phyloP scores from a whole-genome alignment of 2,888 invertebrate species.

The Seira sanloemensis region DNA sequence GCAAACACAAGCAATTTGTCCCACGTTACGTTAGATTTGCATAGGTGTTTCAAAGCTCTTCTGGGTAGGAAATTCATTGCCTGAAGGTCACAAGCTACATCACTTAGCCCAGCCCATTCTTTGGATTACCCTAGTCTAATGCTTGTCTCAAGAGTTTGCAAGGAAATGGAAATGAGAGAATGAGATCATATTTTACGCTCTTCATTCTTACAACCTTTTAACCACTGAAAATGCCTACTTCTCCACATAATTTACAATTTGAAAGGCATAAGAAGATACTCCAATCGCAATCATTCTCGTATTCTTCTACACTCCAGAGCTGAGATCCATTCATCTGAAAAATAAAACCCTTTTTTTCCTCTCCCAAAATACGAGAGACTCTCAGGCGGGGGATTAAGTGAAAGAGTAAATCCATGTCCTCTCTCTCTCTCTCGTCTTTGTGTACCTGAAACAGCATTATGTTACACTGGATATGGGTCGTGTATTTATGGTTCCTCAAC shows the following conservation, averaged over 20 bases:
- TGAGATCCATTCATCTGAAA: constrained; percentile 46
- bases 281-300: neutral
- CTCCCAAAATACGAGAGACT: constrained; percentile 22
- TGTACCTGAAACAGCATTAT: neutral
- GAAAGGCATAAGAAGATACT: neutral
- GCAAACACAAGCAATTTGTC: neutral
- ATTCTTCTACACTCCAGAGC: neutral
- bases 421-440: constrained; percentile 8
- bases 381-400: constrained; percentile 47
- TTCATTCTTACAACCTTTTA: neutral
- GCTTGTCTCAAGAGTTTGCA: neutral
- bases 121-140: neutral
- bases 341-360: constrained; percentile 39
- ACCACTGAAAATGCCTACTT: neutral
- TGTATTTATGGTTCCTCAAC: constrained; percentile 43
- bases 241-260: neutral
- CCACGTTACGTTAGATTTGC: neutral
- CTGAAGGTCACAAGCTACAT: neutral
- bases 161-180: neutral
- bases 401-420: constrained; percentile 53
- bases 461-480: constrained; percentile 3
- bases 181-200: neutral
- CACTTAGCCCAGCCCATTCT: neutral
- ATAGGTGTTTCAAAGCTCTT: neutral
- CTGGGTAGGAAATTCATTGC: neutral